Percentiles rank a stretch among this genome's conserved stretches.
Evolutionary conservation across 2,888 invertebrate species (phyloP).

Genomic region (Lypha dubia): DNA sequence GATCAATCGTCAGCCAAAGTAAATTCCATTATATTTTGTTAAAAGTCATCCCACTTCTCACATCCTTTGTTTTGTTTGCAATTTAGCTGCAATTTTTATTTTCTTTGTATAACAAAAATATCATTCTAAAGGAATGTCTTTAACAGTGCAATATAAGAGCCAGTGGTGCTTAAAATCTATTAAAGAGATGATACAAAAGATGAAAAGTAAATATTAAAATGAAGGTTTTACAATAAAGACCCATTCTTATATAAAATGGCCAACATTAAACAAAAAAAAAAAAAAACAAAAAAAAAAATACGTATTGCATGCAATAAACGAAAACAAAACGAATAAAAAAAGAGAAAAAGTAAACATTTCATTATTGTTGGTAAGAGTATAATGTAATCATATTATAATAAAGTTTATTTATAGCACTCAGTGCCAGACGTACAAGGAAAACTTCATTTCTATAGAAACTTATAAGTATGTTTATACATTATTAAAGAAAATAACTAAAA

Average conservation of each 20-base stretch:
- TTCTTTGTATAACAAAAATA: not conserved
- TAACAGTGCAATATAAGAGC: constrained; percentile 28
- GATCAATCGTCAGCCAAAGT: not conserved
- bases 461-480: not conserved
- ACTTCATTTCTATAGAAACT: not conserved
- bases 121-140: constrained; percentile 31
- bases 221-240: constrained; percentile 1
- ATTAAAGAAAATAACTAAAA: constrained; percentile 11
- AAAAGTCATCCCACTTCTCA: not conserved
- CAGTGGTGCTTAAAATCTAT: constrained; percentile 64
- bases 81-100: not conserved
- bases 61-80: constrained; percentile 6
- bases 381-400: constrained; percentile 50
- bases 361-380: constrained; percentile 1
- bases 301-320: constrained; percentile 8
- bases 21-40: constrained; percentile 20
- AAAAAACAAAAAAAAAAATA: no score
- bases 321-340: constrained; percentile 34
- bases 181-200: constrained; percentile 19
- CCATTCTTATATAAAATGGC: constrained; percentile 22
- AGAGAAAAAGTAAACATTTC: constrained; percentile 41
- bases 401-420: constrained; percentile 15
- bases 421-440: not conserved
- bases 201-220: constrained; percentile 40
- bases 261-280: constrained; percentile 30